These are phyloP conservation scores for Orientallactaga sibirica DNA, from an alignment of 2,797 vertebrate species.

Conservation along the genomic window DNA sequence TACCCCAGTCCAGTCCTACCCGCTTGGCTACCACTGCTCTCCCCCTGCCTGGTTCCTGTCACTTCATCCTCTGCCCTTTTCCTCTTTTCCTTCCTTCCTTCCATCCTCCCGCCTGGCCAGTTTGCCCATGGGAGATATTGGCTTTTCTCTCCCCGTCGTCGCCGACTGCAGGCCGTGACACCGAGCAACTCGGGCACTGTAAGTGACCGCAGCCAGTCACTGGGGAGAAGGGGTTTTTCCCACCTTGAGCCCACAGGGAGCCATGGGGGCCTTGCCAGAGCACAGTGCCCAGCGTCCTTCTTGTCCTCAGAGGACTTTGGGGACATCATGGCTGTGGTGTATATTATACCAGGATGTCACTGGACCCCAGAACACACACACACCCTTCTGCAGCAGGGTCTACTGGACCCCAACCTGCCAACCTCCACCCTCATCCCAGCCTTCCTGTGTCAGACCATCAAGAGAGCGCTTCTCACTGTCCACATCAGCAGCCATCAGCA, in stretches of 20 bases:
- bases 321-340: not conserved
- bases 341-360: not conserved
- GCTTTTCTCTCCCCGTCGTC: conserved; percentile 94
- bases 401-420: not conserved
- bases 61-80: conserved; percentile 78
- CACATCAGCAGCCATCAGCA: too few relatives aligned
- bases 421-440: not conserved
- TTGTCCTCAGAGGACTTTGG: conserved; percentile 16
- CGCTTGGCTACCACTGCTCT: not conserved
- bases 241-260: conserved; percentile 24
- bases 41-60: conserved; percentile 43
- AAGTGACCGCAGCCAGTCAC: conserved; percentile 85
- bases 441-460: fast-evolving
- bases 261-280: conserved; percentile 63
- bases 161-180: conserved; percentile 88
- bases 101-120: conserved; percentile 86
- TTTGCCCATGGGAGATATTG: conserved; percentile 95
- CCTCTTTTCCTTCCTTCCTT: conserved; percentile 83
- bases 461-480: too few relatives aligned
- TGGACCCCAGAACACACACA: too few relatives aligned
- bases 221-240: conserved; percentile 55
- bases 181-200: conserved; percentile 88
- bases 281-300: not conserved
- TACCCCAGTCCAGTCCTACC: not conserved
- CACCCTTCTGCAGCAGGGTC: not conserved